Percentiles rank a stretch among this genome's conserved stretches.
phyloP scores from a whole-genome alignment of 2,797 vertebrate species.

The Malurus splendens region DNA sequence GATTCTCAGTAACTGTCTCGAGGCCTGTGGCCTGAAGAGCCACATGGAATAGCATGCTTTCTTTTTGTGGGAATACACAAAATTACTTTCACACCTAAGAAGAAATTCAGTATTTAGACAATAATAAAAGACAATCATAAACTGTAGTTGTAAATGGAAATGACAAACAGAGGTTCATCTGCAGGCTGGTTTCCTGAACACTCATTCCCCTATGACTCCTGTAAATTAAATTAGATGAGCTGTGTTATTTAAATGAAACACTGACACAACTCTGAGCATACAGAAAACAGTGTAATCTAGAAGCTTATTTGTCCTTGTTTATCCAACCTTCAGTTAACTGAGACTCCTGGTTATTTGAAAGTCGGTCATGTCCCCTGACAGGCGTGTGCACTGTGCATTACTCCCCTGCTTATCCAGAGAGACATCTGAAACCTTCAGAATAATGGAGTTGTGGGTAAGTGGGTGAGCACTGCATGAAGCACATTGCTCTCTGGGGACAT shows the following conservation, averaged over 20 bases:
- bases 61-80: background rate
- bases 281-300: background rate
- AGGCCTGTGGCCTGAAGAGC: background rate
- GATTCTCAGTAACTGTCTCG: background rate
- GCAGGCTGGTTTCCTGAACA: background rate
- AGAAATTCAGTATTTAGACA: background rate
- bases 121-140: background rate
- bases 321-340: constrained; percentile 6
- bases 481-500: constrained; percentile 46
- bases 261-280: background rate
- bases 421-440: constrained; percentile 40
- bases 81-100: background rate
- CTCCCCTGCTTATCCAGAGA: constrained; percentile 19
- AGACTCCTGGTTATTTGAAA: constrained; percentile 38
- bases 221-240: constrained; percentile 29
- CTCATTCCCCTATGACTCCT: background rate
- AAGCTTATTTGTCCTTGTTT: constrained; percentile 37
- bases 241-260: constrained; percentile 32
- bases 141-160: background rate
- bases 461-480: constrained; percentile 33
- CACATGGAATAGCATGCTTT: background rate
- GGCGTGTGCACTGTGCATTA: constrained; percentile 4
- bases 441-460: constrained; percentile 60
- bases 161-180: background rate
- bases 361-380: constrained; percentile 49